Conservation (phyloP, 2,113 vertebrate species). For the Osmerus eperlanus region DNA sequence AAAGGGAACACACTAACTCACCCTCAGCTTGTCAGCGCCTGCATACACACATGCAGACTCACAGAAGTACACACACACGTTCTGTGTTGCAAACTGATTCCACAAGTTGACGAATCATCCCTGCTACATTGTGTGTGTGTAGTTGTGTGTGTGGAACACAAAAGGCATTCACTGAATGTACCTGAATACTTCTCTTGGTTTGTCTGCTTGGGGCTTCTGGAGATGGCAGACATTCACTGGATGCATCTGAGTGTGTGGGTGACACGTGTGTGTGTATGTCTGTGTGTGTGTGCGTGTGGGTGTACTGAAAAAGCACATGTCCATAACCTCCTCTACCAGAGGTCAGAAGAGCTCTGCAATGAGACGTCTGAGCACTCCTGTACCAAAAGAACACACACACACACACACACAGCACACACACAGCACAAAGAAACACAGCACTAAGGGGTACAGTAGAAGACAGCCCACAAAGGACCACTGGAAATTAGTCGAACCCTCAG, state of each 20-base stretch:
- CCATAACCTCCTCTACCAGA: background rate
- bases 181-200: background rate
- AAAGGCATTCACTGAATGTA: background rate
- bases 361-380: background rate
- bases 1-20: too few species aligned
- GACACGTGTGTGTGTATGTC: background rate
- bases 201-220: background rate
- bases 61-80: too few species aligned
- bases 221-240: background rate
- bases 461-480: background rate
- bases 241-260: background rate
- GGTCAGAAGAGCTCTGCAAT: background rate
- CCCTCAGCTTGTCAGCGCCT: too few species aligned
- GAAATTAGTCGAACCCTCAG: background rate
- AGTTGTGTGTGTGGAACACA: background rate
- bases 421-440: too few species aligned
- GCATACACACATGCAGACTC: too few species aligned
- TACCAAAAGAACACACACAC: background rate
- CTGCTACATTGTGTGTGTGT: background rate
- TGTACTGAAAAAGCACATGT: background rate
- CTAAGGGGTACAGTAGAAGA: background rate
- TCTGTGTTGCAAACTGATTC: too few species aligned
- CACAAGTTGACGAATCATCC: too few species aligned
- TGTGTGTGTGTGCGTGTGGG: background rate
- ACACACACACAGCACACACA: too few species aligned